Evolutionary conservation across 1,140 invertebrate genomes (phyloP), one percentile per base, ranked within the genome.

Genomic region (Anoplolepis gracilipes): DNA sequence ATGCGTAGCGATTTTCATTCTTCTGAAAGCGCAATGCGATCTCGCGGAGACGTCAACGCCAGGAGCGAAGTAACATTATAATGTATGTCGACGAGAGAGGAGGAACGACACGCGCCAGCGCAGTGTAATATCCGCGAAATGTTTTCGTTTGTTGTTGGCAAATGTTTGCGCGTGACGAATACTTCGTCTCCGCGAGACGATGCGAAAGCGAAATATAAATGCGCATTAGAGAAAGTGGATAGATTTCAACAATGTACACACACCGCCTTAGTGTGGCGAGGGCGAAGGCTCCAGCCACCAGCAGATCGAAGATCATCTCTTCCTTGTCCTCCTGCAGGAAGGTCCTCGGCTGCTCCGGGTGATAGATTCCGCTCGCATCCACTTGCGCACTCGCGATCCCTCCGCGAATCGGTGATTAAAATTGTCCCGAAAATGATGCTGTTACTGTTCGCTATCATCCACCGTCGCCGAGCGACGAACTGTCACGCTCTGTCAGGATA

Each of bases 231-330:
- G 78, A 90, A 85, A 90, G 75, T 89, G 84, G 78, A 92, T 92
- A 93, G 89, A 92, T 93, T 92, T 92, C 86, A 95, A 91, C 92
- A 93, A 94, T 95, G 94, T 95, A 95, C 94, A 95, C 94, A 95
- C 94, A 95, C 94, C 94, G 94, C 94, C 94, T 95, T 92, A 94
- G 91, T 92, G 94, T 94, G 94, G 94, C 93, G 87, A 94, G 93
- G 94, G 93, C 93, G 91, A 94, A 92, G 90, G 93, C 93, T 94
- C 93, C 93, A 87, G 94, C 94, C 94, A 95, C 93, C 92, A 94
- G 93, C 91, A 94, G 90, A 92, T 92, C 94, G 93, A 92, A 91
- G 92, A 94, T 94, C 94, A 95, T 95, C 91, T 94, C 93, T 94
- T 93, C 88, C 92, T 93, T 85, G 90, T 93, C 91, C 92, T 92